Evolutionary conservation across 1,140 invertebrate genomes (phyloP), one percentile per base, ranked within the genome.

Genomic region (Oscheius sp.): DNA sequence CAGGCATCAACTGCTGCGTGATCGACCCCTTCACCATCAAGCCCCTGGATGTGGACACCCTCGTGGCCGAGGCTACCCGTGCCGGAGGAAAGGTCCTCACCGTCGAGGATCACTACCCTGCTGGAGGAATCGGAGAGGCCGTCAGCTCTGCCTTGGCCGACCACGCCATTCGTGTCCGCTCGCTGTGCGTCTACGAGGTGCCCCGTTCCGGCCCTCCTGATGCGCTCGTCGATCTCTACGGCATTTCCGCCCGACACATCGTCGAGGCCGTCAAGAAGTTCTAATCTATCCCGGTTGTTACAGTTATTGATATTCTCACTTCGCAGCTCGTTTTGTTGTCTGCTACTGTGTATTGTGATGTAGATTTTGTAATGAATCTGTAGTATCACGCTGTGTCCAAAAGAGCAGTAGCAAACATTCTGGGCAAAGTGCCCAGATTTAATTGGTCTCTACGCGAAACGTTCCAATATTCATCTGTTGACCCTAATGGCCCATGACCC

Each of bases 81-180:
- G 90, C 89, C 71, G 91, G 91, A 36, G 93, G 93, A 0, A 88
- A 89, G 29, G 89, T 98, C 38, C 80, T 99, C 49, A 94, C 94
- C 32, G 93, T 97, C 3, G 96, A 99, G 85, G 96, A 99, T 87
- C 96, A 99, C 86, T 99, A 99, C 84, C 88, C 90, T 52, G 91
- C 81, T 91, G 94, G 96, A 81, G 96, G 96, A 75, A 83, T 99
- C 61, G 96, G 96, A 72, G 95, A 98, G 83, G 94, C 95, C 64
- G 95, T 99, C 13, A 34, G 18, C 10, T 63, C 36, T 63, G 49
- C 49, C 23, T 87, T 97, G 58, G 88, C 91, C 26, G 84, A 89
- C 72, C 88, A 91, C 7, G 88, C 91, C 80, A 89, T 93, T 42
- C 84, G 90, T n/a, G 89, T 98, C 2, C 91, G 91, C 78, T 91